Conservation (phyloP, 2,797 vertebrate genomes). For the Bovichtus variegatus region DNA sequence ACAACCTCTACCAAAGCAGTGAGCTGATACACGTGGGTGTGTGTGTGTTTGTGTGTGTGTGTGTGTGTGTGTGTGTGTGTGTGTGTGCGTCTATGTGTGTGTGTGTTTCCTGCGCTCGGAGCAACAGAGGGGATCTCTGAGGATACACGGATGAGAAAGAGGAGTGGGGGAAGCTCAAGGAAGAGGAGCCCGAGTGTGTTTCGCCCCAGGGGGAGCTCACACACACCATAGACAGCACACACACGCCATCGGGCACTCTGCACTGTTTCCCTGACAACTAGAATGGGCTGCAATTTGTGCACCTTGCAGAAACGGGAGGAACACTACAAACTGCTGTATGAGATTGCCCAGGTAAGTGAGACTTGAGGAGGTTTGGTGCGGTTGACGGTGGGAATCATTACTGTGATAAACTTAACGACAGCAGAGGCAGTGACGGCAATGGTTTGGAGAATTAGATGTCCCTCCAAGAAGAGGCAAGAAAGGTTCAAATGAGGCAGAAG, state of each 20-base stretch:
- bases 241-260: constrained; percentile 69
- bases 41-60: constrained; percentile 24
- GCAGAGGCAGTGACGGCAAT: constrained; percentile 2
- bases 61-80: constrained; percentile 23
- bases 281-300: constrained; percentile 99
- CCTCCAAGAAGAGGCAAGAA: neutral
- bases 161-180: constrained; percentile 89
- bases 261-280: constrained; percentile 88
- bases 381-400: neutral
- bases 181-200: constrained; percentile 90
- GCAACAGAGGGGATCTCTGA: constrained; percentile 79
- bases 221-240: constrained; percentile 68
- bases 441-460: constrained; percentile 5
- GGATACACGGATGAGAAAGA: constrained; percentile 94
- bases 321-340: constrained; percentile 99
- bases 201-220: constrained; percentile 82
- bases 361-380: neutral
- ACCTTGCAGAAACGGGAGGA: constrained; percentile 99
- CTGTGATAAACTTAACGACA: constrained; percentile 16
- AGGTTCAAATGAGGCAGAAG: neutral
- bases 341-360: constrained; percentile 96
- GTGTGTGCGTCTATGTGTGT: too few species aligned
- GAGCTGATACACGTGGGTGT: constrained; percentile 41
- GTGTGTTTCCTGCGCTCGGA: constrained; percentile 40
- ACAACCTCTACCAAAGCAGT: constrained; percentile 38